These are phyloP conservation scores for Melieria picta DNA, from an alignment of 2,888 invertebrate species.

Conservation along the genomic window DNA sequence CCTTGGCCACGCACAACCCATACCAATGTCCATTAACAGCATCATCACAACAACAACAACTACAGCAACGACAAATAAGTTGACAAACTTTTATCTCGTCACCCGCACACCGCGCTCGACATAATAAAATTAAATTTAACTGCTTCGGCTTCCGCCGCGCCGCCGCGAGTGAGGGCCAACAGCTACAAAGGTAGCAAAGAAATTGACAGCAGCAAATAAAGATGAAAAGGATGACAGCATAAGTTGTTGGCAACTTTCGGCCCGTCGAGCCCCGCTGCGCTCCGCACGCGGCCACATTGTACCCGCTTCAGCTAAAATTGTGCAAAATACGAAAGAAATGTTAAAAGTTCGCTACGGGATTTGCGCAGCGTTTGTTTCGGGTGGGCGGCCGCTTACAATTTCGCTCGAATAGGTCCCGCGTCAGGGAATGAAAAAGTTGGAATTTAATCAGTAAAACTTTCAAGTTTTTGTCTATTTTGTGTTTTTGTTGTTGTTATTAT, in stretches of 20 bases:
- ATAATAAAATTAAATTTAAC: slow-evolving; percentile 29
- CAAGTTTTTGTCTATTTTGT: slow-evolving; percentile 2
- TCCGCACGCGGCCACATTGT: background rate
- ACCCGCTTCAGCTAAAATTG: slow-evolving; percentile 2
- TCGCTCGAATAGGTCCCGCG: slow-evolving; percentile 25
- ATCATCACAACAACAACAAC: too few species aligned
- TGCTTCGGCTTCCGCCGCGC: background rate
- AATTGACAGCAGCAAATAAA: slow-evolving; percentile 33
- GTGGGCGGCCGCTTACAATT: slow-evolving; percentile 27
- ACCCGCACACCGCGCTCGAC: background rate
- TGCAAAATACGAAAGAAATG: slow-evolving; percentile 23
- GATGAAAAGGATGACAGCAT: slow-evolving; percentile 29
- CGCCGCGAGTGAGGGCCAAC: too few species aligned
- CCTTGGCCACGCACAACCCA: too few species aligned
- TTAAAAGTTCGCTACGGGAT: slow-evolving; percentile 25
- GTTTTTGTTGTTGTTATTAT: background rate
- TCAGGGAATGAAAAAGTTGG: slow-evolving; percentile 33
- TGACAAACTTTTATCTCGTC: background rate
- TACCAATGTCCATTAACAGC: too few species aligned
- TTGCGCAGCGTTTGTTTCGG: slow-evolving; percentile 1
- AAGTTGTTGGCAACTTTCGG: slow-evolving; percentile 17
- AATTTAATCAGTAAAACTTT: slow-evolving; percentile 36
- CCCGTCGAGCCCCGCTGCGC: background rate
- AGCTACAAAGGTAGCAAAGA: slow-evolving; percentile 27
- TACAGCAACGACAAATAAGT: too few species aligned